phyloP scores from a whole-genome alignment of 2,113 vertebrate genomes.

The Hemichromis elongatus region DNA sequence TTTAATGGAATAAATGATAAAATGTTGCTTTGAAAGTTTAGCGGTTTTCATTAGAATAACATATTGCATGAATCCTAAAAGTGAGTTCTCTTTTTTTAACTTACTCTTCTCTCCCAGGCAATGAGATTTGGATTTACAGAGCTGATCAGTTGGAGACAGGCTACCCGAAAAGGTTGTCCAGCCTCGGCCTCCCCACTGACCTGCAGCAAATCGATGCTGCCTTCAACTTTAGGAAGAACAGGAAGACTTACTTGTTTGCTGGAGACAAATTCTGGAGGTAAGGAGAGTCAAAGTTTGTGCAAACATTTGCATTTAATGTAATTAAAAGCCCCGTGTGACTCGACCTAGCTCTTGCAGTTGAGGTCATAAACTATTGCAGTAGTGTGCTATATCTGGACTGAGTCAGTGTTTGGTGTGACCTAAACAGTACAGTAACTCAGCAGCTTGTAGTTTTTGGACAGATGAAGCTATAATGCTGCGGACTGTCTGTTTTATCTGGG shows the following conservation, averaged over 20 bases:
- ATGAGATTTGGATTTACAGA: constrained; percentile 91
- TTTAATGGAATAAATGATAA: not conserved
- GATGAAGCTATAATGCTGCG: not conserved
- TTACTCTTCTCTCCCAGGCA: constrained; percentile 70
- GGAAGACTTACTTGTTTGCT: constrained; percentile 91
- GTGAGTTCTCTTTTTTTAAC: not conserved
- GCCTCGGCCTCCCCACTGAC: constrained; percentile 83
- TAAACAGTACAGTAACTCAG: constrained; percentile 9
- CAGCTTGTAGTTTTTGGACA: not conserved
- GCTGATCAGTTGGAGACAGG: constrained; percentile 85
- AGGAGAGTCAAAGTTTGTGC: constrained; percentile 36
- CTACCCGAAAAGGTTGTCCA: constrained; percentile 87
- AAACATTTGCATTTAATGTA: not conserved
- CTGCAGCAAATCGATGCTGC: constrained; percentile 84
- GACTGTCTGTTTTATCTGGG: not conserved
- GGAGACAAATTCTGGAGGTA: constrained; percentile 97
- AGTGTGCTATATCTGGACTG: not conserved
- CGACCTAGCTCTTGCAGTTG: not conserved
- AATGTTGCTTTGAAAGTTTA: not conserved
- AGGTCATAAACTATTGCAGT: not conserved
- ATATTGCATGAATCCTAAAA: not conserved
- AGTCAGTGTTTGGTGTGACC: not conserved
- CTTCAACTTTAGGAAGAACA: constrained; percentile 92
- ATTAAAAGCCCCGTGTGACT: not conserved
- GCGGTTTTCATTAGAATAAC: not conserved